phyloP scores from a whole-genome alignment of 2,888 invertebrate species.

The Notodonta dromedarius region DNA sequence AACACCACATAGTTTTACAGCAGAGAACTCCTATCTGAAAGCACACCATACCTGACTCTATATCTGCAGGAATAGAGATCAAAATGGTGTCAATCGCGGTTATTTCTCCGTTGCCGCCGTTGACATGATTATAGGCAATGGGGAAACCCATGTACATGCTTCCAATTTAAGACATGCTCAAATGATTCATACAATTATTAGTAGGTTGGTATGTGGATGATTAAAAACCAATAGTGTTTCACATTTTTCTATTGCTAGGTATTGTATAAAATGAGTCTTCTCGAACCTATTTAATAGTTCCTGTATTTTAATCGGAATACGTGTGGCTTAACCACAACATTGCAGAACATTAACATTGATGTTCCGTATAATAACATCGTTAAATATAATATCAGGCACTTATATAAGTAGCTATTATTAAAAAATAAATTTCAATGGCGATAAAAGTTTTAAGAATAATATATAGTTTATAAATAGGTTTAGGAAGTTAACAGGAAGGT shows the following conservation, averaged over 20 bases:
- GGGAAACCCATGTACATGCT: too few relatives aligned
- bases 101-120: neutral
- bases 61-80: neutral
- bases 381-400: too few relatives aligned
- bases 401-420: too few relatives aligned
- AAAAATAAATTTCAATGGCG: too few relatives aligned
- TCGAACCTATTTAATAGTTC: too few relatives aligned
- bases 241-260: neutral
- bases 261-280: neutral
- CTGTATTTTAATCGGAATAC: too few relatives aligned
- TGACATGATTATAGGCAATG: neutral
- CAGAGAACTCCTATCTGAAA: neutral
- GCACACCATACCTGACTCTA: constrained; percentile 5
- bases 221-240: neutral
- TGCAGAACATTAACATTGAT: too few relatives aligned
- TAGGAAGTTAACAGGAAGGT: too few relatives aligned
- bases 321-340: too few relatives aligned
- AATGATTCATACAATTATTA: neutral
- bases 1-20: neutral
- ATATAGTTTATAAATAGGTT: too few relatives aligned
- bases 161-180: neutral
- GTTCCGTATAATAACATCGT: too few relatives aligned
- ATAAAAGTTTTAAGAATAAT: too few relatives aligned
- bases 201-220: neutral
- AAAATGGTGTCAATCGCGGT: neutral